Evolutionary conservation across 2,113 vertebrate genomes (phyloP), one percentile per base, ranked within the genome.

Genomic region (Puma concolor): DNA sequence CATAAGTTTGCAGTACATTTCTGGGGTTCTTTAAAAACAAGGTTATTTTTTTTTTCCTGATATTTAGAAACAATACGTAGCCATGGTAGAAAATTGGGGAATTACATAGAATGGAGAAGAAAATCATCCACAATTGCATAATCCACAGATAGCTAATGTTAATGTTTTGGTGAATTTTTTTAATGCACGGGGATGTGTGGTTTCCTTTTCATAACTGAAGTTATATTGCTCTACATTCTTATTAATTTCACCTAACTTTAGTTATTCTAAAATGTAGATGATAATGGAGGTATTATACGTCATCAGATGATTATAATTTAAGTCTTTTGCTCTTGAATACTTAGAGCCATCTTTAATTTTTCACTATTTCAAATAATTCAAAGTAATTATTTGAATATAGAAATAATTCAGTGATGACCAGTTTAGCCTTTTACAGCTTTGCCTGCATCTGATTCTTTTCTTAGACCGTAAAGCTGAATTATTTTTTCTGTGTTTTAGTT

Each of bases 381-480:
- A 95, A 93, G 85, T 54, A 72, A 33, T 57, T 50, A 94, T 29
- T 86, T 64, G 31, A 93, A 48, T 93, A 84, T 17, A 92, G 93
- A 81, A 74, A 77, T 71, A 63, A 88, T 83, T 92, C 67, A 7
- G 5, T 25, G 23, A 4, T 81, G 64, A 91, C 48, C 63, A 54
- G n/a, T 54, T 71, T 63, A 92, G 5, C n/a, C 60, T 94, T 95
- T 48, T 96, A 60, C 94, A 81, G 80, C n/a, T 80, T 84, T 76
- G 27, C 76, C 71, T 74, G 66, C 11, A 16, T 72, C 80, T 81
- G n/a, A 81, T 52, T 87, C 41, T 77, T 84, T 89, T 5, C 33
- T 81, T 52, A 84, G 80, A 12, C 14, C 66, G 50, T 2, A 74
- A 72, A 84, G 4, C 12, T 23, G 5, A 60, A 63, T 64, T 50